Percentiles rank a stretch among this genome's conserved stretches.
Evolutionary conservation across 2,113 vertebrate genomes (phyloP).

Genomic region (Dasyprocta punctata): DNA sequence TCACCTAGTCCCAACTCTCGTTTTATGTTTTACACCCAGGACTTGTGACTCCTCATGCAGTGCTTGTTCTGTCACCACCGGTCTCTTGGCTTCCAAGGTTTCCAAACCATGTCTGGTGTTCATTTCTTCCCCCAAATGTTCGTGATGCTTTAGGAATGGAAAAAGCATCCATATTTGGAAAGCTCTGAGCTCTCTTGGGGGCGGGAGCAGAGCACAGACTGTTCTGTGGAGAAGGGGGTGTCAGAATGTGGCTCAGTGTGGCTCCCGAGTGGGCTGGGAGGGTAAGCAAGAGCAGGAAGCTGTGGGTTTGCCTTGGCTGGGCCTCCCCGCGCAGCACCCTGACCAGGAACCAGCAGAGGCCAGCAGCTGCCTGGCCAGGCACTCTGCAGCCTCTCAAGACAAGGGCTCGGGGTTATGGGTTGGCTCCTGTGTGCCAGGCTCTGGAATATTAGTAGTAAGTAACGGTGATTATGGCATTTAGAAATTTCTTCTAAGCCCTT

Average conservation of each 20-base stretch:
- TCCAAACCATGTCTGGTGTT: slow-evolving; percentile 58
- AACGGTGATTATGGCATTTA: background rate
- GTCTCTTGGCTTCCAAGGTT: background rate
- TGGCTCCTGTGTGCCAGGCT: background rate
- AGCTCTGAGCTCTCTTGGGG: slow-evolving; percentile 58
- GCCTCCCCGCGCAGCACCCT: background rate
- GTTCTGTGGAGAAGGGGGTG: slow-evolving; percentile 53
- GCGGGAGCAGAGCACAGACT: slow-evolving; percentile 69
- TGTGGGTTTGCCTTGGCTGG: background rate
- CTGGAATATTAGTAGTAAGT: background rate
- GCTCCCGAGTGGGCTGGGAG: background rate
- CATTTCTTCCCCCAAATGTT: slow-evolving; percentile 67
- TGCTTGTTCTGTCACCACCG: background rate
- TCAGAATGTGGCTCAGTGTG: background rate
- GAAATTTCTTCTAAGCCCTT: background rate
- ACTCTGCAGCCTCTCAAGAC: background rate
- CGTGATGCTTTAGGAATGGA: slow-evolving; percentile 53
- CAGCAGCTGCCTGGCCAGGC: background rate
- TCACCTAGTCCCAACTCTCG: background rate
- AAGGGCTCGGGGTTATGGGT: background rate
- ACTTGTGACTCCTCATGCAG: background rate
- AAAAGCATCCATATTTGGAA: slow-evolving; percentile 75
- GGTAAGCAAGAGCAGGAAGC: background rate
- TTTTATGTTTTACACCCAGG: background rate
- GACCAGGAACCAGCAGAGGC: background rate